phyloP scores from a whole-genome alignment of 1,140 invertebrate genomes.

The Cydia amplana region DNA sequence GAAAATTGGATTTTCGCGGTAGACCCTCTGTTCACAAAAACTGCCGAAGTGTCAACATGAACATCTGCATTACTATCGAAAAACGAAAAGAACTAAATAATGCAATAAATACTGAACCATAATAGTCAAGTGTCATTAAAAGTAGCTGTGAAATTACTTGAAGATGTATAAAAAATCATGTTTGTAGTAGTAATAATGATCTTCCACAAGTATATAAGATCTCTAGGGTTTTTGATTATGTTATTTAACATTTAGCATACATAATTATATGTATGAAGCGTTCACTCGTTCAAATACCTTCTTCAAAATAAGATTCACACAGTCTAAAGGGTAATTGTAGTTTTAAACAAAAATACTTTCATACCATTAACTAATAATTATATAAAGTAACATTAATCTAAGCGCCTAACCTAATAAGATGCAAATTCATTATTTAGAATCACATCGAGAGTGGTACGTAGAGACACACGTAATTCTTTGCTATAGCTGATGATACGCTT shows the following conservation, averaged over 20 bases:
- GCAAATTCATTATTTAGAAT: slow-evolving; percentile 9
- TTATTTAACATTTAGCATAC: neutral
- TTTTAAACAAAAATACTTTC: slow-evolving; percentile 7
- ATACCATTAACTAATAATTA: neutral
- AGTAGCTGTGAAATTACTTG: neutral
- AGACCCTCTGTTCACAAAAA: neutral
- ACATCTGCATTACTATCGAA: neutral
- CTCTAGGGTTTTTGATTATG: neutral
- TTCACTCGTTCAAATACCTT: neutral
- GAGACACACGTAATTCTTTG: neutral
- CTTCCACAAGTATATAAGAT: neutral
- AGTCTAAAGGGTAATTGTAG: neutral
- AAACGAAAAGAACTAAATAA: neutral
- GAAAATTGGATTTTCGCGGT: too few species aligned
- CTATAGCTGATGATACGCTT: slow-evolving; percentile 4
- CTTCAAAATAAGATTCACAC: neutral
- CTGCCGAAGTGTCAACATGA: neutral
- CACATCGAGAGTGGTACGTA: neutral
- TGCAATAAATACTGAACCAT: neutral
- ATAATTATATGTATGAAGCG: neutral
- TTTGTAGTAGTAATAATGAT: neutral
- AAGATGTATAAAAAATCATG: neutral
- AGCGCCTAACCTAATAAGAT: slow-evolving; percentile 4
- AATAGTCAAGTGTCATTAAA: neutral
- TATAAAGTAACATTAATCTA: slow-evolving; percentile 2